Percentiles rank a stretch among this genome's conserved stretches.
Evolutionary conservation across 2,888 invertebrate genomes (phyloP).

Genomic region (Thecophora atra): DNA sequence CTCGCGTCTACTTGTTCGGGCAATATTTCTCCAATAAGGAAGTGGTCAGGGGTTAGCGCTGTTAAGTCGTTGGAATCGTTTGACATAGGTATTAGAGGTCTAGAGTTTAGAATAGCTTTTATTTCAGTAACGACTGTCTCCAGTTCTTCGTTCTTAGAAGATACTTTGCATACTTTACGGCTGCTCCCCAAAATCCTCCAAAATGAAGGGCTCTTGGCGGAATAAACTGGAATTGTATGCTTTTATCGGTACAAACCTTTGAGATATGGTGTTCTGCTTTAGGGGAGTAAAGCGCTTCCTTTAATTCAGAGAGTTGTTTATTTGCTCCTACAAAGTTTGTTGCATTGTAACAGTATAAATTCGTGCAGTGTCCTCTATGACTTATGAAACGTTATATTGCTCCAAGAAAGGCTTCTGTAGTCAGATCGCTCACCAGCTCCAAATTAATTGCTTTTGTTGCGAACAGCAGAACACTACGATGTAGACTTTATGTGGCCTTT

Average conservation of each 20-base stretch:
- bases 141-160: neutral
- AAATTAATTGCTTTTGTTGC: too few relatives aligned
- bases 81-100: conserved; percentile 8
- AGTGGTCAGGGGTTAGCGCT: conserved; percentile 27
- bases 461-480: too few relatives aligned
- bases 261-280: neutral
- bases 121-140: neutral
- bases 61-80: conserved; percentile 9
- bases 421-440: too few relatives aligned
- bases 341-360: conserved; percentile 42
- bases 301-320: neutral
- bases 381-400: neutral
- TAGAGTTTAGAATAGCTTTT: conserved; percentile 19
- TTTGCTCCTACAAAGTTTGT: conserved; percentile 40
- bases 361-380: conserved; percentile 13
- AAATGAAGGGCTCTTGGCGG: neutral
- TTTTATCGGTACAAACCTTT: neutral
- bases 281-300: neutral
- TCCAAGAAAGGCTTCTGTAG: too few relatives aligned
- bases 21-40: conserved; percentile 15
- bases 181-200: neutral
- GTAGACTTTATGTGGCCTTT: too few relatives aligned
- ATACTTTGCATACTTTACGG: neutral
- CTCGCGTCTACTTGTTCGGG: too few relatives aligned
- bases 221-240: neutral